Evolutionary conservation across 2,797 vertebrate species (phyloP).

Genomic region (Onychomys leucogaster): DNA sequence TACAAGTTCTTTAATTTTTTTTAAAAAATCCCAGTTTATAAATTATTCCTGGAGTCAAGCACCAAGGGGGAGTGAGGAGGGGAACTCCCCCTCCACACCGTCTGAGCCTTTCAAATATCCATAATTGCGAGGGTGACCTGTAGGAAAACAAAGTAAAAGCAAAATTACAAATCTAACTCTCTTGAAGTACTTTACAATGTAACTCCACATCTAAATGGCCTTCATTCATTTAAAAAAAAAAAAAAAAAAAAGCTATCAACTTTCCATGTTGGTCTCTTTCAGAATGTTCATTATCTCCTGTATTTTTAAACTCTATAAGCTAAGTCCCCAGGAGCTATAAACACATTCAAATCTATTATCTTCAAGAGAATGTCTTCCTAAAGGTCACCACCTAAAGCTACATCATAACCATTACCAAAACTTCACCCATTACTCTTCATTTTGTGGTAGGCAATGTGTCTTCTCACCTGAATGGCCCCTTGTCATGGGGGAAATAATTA

Average conservation of each 20-base stretch:
- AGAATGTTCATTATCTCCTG: conserved; percentile 2
- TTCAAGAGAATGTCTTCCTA: conserved; percentile 16
- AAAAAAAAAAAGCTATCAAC: not conserved
- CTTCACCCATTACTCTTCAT: conserved; percentile 1
- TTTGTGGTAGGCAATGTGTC: not conserved
- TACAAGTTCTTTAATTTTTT: conserved; percentile 76
- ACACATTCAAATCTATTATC: conserved; percentile 2
- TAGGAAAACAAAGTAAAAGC: conserved; percentile 75
- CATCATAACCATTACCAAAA: not conserved
- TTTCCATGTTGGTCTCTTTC: not conserved
- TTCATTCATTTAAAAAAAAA: not conserved
- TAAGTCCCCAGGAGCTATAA: conserved; percentile 3
- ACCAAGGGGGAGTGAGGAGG: conserved; percentile 89
- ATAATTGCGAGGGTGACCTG: conserved; percentile 97
- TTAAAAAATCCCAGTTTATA: conserved; percentile 86
- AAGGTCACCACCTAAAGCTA: conserved; percentile 6
- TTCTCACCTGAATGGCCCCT: conserved; percentile 13
- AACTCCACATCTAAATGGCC: not conserved
- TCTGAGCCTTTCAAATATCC: conserved; percentile 92
- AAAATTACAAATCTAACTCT: conserved; percentile 39
- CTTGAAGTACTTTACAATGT: conserved; percentile 24
- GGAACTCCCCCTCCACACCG: conserved; percentile 92
- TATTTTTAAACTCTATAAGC: conserved; percentile 27
- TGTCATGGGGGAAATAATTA: not conserved
- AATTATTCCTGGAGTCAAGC: conserved; percentile 88